Evolutionary conservation across 2,888 invertebrate species (phyloP), one percentile per base, ranked within the genome.

Genomic region (Orthonychiurus folsomi): DNA sequence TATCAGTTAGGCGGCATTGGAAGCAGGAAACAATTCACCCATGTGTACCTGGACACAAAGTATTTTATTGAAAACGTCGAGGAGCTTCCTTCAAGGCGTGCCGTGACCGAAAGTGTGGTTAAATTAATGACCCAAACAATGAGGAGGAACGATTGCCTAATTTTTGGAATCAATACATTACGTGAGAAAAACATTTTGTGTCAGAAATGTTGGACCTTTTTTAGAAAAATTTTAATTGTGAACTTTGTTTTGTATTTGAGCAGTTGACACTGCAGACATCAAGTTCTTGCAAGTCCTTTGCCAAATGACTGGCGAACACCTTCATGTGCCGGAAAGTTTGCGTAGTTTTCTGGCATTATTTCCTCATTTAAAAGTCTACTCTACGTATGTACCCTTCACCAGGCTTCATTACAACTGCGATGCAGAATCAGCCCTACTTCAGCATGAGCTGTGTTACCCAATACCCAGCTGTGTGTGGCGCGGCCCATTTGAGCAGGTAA

Each of bases 181-280:
- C 9, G 37, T 37, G 15, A 37, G 37, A n/a, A n/a, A n/a, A n/a
- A n/a, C n/a, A n/a, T n/a, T n/a, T n/a, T n/a, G n/a, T n/a, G n/a
- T n/a, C n/a, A n/a, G n/a, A n/a, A n/a, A n/a, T n/a, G n/a, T n/a
- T n/a, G n/a, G n/a, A n/a, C n/a, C n/a, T n/a, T n/a, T n/a, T n/a
- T n/a, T n/a, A n/a, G n/a, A n/a, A n/a, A n/a, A 37, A 37, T 37
- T 37, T 37, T 37, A 37, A 37, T 37, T 37, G n/a, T n/a, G n/a
- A n/a, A n/a, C n/a, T n/a, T n/a, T n/a, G n/a, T n/a, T n/a, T n/a
- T n/a, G n/a, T n/a, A n/a, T n/a, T n/a, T n/a, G n/a, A n/a, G n/a
- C 37, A 37, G 37, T 15, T 37, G 9, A 15, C 5, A 37, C 15
- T 37, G 37, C 9, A 37, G 15, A 37, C 37, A 5, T 37, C 9